Evolutionary conservation across 2,797 vertebrate genomes (phyloP).

Genomic region (Sebastiscus albofasciatus): DNA sequence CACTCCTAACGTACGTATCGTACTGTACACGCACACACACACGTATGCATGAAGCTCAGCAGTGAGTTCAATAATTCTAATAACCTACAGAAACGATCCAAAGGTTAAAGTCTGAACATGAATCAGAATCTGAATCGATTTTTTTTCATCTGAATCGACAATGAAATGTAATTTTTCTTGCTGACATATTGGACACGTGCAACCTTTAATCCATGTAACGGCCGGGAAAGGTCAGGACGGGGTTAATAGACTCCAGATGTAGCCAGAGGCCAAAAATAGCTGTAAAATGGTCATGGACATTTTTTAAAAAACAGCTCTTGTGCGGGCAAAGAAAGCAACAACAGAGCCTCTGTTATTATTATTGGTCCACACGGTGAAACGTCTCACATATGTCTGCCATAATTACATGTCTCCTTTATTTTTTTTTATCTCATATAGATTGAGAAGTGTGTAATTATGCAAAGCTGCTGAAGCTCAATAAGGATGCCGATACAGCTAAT

Average conservation of each 20-base stretch:
- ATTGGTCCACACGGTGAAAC: neutral
- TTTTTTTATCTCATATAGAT: neutral
- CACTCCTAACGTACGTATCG: neutral
- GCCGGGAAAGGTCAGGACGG: slow-evolving; percentile 35
- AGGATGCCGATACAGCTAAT: slow-evolving; percentile 6
- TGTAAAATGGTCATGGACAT: neutral
- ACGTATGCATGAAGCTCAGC: neutral
- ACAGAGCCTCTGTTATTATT: neutral
- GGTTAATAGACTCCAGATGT: slow-evolving; percentile 58
- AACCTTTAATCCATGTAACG: slow-evolving; percentile 52
- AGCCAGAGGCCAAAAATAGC: slow-evolving; percentile 20
- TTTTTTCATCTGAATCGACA: slow-evolving; percentile 8
- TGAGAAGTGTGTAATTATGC: neutral
- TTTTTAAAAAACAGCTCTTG: neutral
- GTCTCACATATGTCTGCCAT: neutral
- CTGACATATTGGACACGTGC: slow-evolving; percentile 32
- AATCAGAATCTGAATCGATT: slow-evolving; percentile 26
- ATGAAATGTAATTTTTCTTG: slow-evolving; percentile 31
- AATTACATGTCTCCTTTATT: neutral
- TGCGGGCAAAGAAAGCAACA: neutral
- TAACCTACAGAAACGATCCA: neutral
- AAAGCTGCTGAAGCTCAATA: neutral
- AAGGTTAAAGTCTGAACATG: slow-evolving; percentile 24
- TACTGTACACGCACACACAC: neutral
- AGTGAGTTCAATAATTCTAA: neutral